Conservation (phyloP, 2,113 vertebrate species). For the Mustela lutreola region DNA sequence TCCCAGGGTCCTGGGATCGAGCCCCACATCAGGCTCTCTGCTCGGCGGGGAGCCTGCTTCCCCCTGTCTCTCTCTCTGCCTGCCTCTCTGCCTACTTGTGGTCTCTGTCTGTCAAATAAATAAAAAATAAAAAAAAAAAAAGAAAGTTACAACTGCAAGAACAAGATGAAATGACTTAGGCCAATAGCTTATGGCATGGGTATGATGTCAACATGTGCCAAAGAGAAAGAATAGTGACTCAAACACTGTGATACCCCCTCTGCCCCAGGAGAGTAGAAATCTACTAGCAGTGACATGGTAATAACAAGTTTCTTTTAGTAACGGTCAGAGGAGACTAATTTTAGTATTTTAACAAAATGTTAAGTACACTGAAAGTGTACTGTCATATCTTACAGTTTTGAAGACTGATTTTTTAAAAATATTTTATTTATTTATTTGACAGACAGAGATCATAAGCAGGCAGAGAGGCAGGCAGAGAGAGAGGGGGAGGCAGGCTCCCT, state of each 20-base stretch:
- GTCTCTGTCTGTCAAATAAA: no score
- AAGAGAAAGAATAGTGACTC: conserved; percentile 10
- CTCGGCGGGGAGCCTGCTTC: no score
- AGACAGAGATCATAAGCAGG: no score
- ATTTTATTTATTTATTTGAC: no score
- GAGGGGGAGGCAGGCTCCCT: no score
- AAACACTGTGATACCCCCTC: background rate
- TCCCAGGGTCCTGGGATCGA: no score
- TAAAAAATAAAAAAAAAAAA: background rate
- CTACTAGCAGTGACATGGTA: background rate
- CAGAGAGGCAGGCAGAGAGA: no score
- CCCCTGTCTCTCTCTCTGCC: no score
- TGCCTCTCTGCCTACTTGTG: no score
- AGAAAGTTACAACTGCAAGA: background rate
- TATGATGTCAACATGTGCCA: background rate
- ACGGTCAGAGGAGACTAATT: background rate
- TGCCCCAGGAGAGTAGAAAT: background rate
- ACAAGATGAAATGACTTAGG: background rate
- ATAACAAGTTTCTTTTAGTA: background rate
- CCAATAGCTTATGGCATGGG: background rate
- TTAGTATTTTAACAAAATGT: conserved; percentile 4
- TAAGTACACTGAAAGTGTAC: background rate
- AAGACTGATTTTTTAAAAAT: background rate
- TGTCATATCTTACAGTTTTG: background rate
- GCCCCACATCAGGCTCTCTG: no score